These are phyloP conservation scores for Ranitomeya imitator DNA, from an alignment of 2,113 vertebrate genomes.

Conservation along the genomic window DNA sequence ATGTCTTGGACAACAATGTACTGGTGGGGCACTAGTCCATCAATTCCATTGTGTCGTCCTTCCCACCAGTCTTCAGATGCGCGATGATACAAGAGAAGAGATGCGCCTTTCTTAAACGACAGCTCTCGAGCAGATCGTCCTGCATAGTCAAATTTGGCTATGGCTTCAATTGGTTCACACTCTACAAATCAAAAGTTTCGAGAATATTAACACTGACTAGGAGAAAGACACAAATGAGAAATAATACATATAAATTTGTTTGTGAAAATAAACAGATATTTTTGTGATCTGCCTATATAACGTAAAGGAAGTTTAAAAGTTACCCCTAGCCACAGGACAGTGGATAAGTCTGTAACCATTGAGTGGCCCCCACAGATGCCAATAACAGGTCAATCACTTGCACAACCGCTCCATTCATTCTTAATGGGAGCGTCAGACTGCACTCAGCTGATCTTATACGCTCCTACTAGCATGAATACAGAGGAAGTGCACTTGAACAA, in stretches of 20 bases:
- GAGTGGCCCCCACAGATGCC: too few relatives aligned
- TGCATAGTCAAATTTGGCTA: constrained; percentile 96
- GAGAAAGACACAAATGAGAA: neutral
- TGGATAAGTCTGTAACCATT: too few relatives aligned
- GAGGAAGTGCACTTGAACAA: too few relatives aligned
- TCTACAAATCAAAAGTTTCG: constrained; percentile 72
- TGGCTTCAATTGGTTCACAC: constrained; percentile 96
- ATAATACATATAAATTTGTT: neutral
- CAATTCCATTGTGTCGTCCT: constrained; percentile 94
- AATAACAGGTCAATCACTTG: too few relatives aligned
- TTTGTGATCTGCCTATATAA: too few relatives aligned
- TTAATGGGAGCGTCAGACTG: too few relatives aligned
- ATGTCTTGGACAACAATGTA: constrained; percentile 98
- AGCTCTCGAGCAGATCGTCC: constrained; percentile 93
- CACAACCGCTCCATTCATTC: too few relatives aligned
- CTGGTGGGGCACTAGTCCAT: constrained; percentile 96
- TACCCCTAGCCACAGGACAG: too few relatives aligned
- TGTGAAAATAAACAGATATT: neutral
- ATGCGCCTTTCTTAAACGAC: constrained; percentile 98
- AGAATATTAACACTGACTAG: neutral
- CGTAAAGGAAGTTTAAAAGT: too few relatives aligned
- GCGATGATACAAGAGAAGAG: constrained; percentile 92
- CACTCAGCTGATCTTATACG: too few relatives aligned
- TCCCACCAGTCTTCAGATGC: constrained; percentile 99
- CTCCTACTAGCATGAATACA: too few relatives aligned